Evolutionary conservation across 2,113 vertebrate genomes (phyloP), one percentile per base, ranked within the genome.

Genomic region (Stomatorhinus ivindoensis): DNA sequence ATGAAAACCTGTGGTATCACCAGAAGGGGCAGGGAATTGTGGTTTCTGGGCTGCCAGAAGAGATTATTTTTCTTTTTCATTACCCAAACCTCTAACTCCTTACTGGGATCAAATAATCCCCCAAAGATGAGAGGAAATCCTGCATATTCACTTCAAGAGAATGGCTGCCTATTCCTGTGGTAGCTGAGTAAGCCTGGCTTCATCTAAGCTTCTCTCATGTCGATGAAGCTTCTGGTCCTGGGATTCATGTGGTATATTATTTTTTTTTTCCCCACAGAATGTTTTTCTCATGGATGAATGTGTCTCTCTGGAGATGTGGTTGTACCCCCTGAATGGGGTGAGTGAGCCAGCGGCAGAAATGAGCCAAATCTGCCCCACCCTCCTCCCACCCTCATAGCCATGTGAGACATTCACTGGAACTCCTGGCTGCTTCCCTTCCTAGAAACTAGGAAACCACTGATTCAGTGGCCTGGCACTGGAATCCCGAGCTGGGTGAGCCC

Each of bases 381-480:
- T 91, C 46, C 0, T 92, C 89, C 88, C 76, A 91, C 80, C 88
- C 24, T 91, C 46, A 0, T 92, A 91, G 86, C 58, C 90, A 92
- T 94, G 89, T 88, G 92, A 93, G 4, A 0, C 92, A 92, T 92
- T 94, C 93, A 92, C 24, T 94, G 92, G 80, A 83, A 90, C 21
- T 53, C 47, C 47, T 85, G 73, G 39, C 39, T 47, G 42, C 3
- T 73, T 87, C 92, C 84, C 31, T n/a, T 92, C 73, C 91, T 88
- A 90, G 76, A 90, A 94, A 90, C 90, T 31, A 31, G 27, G 90
- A 35, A 93, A 73, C 61, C 92, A 90, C 19, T 84, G 86, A 89
- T 90, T 48, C 90, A 92, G 91, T 87, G 50, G 53, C 39, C 15
- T 58, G 21, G 27, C 48, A 58, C 87, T 85, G 44, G 89, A 76